Evolutionary conservation across 2,797 vertebrate species (phyloP), one percentile per base, ranked within the genome.

Genomic region (Microtus californicus): DNA sequence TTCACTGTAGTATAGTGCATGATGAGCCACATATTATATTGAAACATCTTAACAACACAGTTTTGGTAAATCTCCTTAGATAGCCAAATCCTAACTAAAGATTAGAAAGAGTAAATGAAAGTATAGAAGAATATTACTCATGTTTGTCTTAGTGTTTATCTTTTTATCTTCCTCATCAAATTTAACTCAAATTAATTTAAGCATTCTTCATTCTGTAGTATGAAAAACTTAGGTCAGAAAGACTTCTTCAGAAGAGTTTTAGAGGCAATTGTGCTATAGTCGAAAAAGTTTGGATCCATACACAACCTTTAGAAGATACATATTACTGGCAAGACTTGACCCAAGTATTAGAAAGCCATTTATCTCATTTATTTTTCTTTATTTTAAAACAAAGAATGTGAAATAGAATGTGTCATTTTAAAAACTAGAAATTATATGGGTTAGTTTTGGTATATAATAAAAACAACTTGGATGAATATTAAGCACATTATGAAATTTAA

Each of bases 91-190:
- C 4, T 87, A 19, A 15, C 37, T 86, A 94, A 80, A 5, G 86
- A 34, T 87, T 82, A 71, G 65, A 74, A 96, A 87, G n/a, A 25
- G 61, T 14, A 91, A 94, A 54, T 82, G 31, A 54, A 51, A 93
- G 2, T 43, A 76, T 21, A 73, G 12, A 25, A 12, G 77, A 67
- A 48, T n/a, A 92, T 8, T 43, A 21, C 0, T 83, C 0, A 56
- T 51, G 31, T 23, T 83, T 83, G 34, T 43, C 12, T 86, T 51
- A 79, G 1, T n/a, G 29, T 23, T 96, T 92, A 95, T 80, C 21
- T 63, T 79, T 89, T 82, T 43, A 51, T 10, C 13, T 81, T 37
- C 29, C 37, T 43, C 17, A 51, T 90, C 15, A 83, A 78, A 87
- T 86, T 91, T 31, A 95, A 69, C 27, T 81, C 17, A n/a, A 91